Conservation (phyloP, 2,113 vertebrate genomes). For the Pterocles burchelli region DNA sequence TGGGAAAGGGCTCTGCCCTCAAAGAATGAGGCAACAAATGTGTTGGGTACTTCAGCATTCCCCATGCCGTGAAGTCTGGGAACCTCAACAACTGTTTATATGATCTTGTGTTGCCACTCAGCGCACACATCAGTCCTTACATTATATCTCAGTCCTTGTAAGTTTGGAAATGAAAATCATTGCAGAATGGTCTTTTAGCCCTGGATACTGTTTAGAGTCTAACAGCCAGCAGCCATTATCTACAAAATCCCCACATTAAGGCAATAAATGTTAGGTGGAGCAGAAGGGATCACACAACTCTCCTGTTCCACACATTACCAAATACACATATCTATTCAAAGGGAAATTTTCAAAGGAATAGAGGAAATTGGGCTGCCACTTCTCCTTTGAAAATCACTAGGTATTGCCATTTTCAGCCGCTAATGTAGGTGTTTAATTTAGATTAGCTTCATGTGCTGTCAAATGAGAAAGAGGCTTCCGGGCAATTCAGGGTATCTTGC, state of each 20-base stretch:
- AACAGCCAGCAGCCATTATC: neutral
- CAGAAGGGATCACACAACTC: neutral
- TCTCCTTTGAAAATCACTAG: neutral
- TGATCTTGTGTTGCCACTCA: neutral
- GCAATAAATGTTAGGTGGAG: neutral
- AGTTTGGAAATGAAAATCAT: neutral
- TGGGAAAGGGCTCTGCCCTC: neutral
- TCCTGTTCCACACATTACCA: neutral
- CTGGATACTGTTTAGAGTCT: neutral
- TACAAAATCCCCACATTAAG: neutral
- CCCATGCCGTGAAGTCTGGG: neutral
- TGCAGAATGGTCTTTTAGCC: neutral
- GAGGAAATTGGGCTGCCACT: neutral
- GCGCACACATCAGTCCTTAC: rapidly evolving
- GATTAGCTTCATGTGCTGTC: neutral
- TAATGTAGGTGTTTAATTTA: neutral
- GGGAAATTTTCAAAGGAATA: neutral
- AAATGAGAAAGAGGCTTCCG: neutral
- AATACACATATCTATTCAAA: neutral
- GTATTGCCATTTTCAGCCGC: neutral
- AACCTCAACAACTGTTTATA: neutral
- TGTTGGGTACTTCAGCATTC: neutral
- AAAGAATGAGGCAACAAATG: neutral
- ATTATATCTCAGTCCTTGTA: neutral
- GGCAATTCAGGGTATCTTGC: neutral